phyloP scores from a whole-genome alignment of 2,113 vertebrate species.

The human (Homo sapiens) region DNA sequence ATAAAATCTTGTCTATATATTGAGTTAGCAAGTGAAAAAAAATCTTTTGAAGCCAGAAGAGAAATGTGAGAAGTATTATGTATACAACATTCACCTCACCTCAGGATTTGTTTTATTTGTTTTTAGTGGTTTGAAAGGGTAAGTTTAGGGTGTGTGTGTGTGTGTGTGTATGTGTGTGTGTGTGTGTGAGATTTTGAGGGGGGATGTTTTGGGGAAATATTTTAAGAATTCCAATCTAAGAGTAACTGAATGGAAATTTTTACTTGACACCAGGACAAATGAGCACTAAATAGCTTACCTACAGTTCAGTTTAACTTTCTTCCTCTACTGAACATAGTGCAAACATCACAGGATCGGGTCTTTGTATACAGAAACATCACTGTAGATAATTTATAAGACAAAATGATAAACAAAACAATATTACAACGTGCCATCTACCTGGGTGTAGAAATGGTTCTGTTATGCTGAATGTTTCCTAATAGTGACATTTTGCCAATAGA shows the following conservation, averaged over 20 bases:
- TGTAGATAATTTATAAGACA: not conserved
- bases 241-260: conserved; percentile 5
- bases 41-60: not conserved
- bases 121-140: conserved; percentile 13
- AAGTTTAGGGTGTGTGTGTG: not conserved
- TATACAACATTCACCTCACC: not conserved
- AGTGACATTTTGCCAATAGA: not conserved
- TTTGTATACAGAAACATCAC: not conserved
- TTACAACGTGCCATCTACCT: not conserved
- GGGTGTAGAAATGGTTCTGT: not conserved
- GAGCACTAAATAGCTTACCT: not conserved
- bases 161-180: not conserved
- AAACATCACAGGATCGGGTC: not conserved
- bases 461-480: not conserved
- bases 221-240: not conserved
- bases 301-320: not conserved
- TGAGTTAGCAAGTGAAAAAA: not conserved
- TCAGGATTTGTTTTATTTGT: conserved; percentile 14
- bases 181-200: not conserved
- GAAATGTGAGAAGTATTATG: not conserved
- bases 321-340: not conserved
- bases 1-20: not conserved
- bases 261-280: not conserved
- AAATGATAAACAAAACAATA: conserved; percentile 3
- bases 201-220: not conserved